Conservation (phyloP, 2,888 invertebrate species). For the Cotesia congregata region DNA sequence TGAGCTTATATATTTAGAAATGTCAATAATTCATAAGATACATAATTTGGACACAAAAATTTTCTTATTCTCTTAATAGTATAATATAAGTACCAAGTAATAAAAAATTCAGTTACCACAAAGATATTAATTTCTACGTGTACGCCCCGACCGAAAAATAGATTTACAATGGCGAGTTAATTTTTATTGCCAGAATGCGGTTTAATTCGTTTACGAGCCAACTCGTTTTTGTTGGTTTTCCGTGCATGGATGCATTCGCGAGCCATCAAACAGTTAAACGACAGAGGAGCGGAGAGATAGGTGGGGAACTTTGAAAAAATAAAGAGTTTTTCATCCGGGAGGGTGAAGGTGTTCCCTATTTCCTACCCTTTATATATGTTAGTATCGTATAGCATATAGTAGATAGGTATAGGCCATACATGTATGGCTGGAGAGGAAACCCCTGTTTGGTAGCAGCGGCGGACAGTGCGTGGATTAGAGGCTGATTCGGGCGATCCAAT, state of each 20-base stretch:
- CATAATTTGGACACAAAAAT: too few relatives aligned
- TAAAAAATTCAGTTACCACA: slow-evolving; percentile 1
- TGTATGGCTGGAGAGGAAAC: slow-evolving; percentile 45
- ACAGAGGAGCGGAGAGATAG: slow-evolving; percentile 1
- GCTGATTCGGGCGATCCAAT: slow-evolving; percentile 67
- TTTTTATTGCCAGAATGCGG: slow-evolving; percentile 44
- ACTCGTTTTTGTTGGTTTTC: slow-evolving; percentile 31
- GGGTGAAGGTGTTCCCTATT: slow-evolving; percentile 24
- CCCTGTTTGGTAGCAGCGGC: slow-evolving; percentile 38
- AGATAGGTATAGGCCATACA: slow-evolving; percentile 12
- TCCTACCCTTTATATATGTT: too few relatives aligned
- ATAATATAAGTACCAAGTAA: too few relatives aligned
- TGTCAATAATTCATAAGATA: too few relatives aligned
- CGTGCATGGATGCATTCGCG: slow-evolving; percentile 31
- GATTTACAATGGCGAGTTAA: slow-evolving; percentile 51
- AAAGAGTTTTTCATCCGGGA: neutral
- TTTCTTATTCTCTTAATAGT: too few relatives aligned
- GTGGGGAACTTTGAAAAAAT: neutral
- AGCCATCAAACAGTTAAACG: slow-evolving; percentile 20
- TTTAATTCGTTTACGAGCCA: slow-evolving; percentile 41
- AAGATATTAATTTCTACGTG: slow-evolving; percentile 18
- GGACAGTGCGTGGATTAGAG: slow-evolving; percentile 60
- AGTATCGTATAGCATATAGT: too few relatives aligned
- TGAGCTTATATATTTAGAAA: too few relatives aligned
- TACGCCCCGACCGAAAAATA: slow-evolving; percentile 41